Percentiles rank a stretch among this genome's conserved stretches.
These are phyloP conservation scores for Zoanthus sansibaricus DNA, from an alignment of 92 coral and sea anemone genomes.

Conservation along the genomic window DNA sequence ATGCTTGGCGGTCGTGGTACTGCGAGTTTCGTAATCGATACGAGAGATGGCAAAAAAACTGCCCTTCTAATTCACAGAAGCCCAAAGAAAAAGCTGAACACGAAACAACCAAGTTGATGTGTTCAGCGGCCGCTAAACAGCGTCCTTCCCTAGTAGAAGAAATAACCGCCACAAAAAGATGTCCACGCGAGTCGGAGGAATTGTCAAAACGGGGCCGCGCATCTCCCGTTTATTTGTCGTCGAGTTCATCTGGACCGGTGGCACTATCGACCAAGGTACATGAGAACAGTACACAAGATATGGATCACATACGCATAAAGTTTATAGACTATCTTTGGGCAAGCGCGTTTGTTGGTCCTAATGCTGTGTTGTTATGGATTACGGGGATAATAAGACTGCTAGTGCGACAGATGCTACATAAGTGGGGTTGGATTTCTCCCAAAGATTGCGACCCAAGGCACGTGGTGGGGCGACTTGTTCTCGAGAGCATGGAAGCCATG, in stretches of 20 bases:
- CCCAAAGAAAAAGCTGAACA: not conserved
- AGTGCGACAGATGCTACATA: slow-evolving; percentile 4
- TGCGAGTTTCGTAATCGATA: not conserved
- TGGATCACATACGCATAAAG: slow-evolving; percentile 15
- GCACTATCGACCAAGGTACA: not conserved
- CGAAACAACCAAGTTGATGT: not conserved
- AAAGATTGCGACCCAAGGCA: slow-evolving; percentile 9
- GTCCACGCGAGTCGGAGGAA: slow-evolving; percentile 10
- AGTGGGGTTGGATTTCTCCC: slow-evolving; percentile 5
- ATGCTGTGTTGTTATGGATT: not conserved
- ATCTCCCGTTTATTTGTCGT: not conserved
- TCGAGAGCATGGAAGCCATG: slow-evolving; percentile 20
- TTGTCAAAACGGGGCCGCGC: slow-evolving; percentile 6
- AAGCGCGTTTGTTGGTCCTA: slow-evolving; percentile 19
- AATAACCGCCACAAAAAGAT: not conserved
- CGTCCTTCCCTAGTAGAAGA: not conserved
- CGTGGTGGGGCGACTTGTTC: slow-evolving; percentile 13
- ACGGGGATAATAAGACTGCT: not conserved
- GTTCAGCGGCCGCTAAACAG: not conserved
- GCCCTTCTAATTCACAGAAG: slow-evolving; percentile 26
- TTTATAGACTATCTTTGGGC: not conserved
- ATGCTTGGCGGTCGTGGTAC: not conserved
- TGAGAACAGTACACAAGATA: not conserved
- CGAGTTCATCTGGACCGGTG: slow-evolving; percentile 7
- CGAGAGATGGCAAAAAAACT: slow-evolving; percentile 21